Evolutionary conservation across 2,113 vertebrate genomes (phyloP), one percentile per base, ranked within the genome.

Genomic region (Scophthalmus maximus): DNA sequence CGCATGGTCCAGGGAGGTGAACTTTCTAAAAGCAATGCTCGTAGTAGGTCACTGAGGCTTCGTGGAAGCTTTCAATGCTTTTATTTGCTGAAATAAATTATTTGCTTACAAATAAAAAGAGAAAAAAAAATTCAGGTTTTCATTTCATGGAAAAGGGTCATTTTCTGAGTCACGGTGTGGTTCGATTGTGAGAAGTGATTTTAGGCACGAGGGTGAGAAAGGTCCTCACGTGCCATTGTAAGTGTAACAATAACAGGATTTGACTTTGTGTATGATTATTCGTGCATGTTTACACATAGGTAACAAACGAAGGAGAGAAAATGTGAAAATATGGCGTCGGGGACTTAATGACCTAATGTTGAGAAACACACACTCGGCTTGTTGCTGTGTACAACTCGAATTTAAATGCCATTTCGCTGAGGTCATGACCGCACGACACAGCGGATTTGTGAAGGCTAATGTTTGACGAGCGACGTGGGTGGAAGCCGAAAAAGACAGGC

Each of bases 1-100:
- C 40, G 65, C 64, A 71, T 69, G 82, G 79, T 83, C 63, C 60
- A 59, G 20, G 0, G 29, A 70, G 82, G 84, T 79, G 70, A 88
- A 57, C 64, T 70, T 32, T 68, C 68, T 74, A 74, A 82, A 82
- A 65, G 57, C 44, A 61, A 23, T 15, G 17, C 51, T 26, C 3
- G 5, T 42, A 60, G 56, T 55, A 30, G 75, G 75, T 82, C 70
- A 75, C 49, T 15, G 40, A 64, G 64, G n/a, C 46, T 65, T 15
- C 55, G 23, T 69, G 18, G 46, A 23, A 2, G 18, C 63, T 55
- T 76, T 71, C 40, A 42, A 12, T 8, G 8, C 14, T 23, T 67
- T 10, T n/a, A n/a, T n/a, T n/a, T n/a, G n/a, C n/a, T n/a, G n/a
- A n/a, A n/a, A n/a, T n/a, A n/a, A n/a, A n/a, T n/a, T n/a, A n/a